phyloP scores from a whole-genome alignment of 2,888 invertebrate genomes.

The Eristalis arbustorum region DNA sequence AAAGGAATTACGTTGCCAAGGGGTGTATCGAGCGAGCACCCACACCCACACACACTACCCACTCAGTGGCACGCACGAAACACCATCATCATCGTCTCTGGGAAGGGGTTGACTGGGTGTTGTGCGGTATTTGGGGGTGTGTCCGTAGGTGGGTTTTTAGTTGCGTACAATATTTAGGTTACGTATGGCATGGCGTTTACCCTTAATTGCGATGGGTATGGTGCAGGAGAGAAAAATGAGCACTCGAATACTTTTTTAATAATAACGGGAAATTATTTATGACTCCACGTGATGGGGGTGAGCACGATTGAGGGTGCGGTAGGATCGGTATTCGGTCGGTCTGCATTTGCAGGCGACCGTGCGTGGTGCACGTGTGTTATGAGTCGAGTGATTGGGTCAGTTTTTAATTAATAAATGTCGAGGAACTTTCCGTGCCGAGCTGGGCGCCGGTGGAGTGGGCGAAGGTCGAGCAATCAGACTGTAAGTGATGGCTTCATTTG shows the following conservation, averaged over 20 bases:
- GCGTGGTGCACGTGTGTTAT: constrained; percentile 1
- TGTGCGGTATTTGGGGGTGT: constrained; percentile 63
- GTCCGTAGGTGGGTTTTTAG: constrained; percentile 59
- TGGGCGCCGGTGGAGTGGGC: not conserved
- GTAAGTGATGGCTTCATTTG: constrained; percentile 1
- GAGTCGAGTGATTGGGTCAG: constrained; percentile 55
- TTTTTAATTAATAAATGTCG: constrained; percentile 66
- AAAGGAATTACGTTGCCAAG: constrained; percentile 65
- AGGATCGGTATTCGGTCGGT: not conserved
- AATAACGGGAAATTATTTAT: constrained; percentile 69
- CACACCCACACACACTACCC: not conserved
- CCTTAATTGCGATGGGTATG: constrained; percentile 63
- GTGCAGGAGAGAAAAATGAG: constrained; percentile 64
- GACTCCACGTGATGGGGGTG: constrained; percentile 29
- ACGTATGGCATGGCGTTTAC: constrained; percentile 54
- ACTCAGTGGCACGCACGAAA: not conserved
- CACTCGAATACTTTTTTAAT: constrained; percentile 69
- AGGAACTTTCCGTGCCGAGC: constrained; percentile 21
- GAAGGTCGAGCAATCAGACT: not conserved
- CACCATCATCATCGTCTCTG: too few relatives aligned
- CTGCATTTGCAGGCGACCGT: not conserved
- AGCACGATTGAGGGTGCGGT: not conserved
- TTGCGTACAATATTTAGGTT: constrained; percentile 69
- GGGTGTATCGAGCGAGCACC: not conserved
- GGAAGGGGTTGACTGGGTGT: constrained; percentile 17